Base-by-base conservation (phyloP, 2,888 invertebrate genomes). In the Meiosimyza platycephala region DNA sequence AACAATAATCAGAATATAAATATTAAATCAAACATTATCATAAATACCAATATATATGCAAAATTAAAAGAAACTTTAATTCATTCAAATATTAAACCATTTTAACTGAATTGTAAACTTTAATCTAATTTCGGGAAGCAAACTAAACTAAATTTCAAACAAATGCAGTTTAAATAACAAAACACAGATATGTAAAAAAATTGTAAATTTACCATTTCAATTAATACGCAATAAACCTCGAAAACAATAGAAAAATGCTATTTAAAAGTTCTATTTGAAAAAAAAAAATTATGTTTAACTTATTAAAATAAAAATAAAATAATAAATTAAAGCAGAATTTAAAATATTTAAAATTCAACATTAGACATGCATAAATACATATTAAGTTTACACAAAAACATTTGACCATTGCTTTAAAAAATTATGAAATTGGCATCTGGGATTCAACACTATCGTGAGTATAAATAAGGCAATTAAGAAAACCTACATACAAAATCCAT, bases 201-300 rank as follows among this genome's bases (percentile, higher is more conserved):
- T 51, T 65, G 63, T 22, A 28, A 51, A 54, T 22, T 59, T 68
- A 60, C 48, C 67, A 28, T 71, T 74, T 74, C 65, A 64, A 72
- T 67, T 72, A 62, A 64, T 62, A 13, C 71, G 63, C 67, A 60
- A 47, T 65, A 64, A 54, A 40, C 15, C 11, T 55, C 55, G 9
- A 22, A 13, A 62, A 40, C 11, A 18, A 28, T 11, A 47, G 47
- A 62, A 22, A 62, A 62, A 47, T 33, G 9, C n/a, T 16, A 13
- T 12, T 22, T n/a, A 40, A 62, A 40, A 1, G 2, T 6, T 40
- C 40, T 40, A 9, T 62, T 66, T 67, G 28, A 71, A 28, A 54
- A 64, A n/a, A 69, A 70, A 40, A 73, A 67, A 66, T 60, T 57
- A 51, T 59, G 64, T 51, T 47, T 50, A 64, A 48, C 48, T 60